A percentile compares a stretch with the other conserved stretches of the same genome.
These are phyloP conservation scores for Alcis repandata DNA, from an alignment of 2,888 invertebrate genomes.

Conservation along the genomic window DNA sequence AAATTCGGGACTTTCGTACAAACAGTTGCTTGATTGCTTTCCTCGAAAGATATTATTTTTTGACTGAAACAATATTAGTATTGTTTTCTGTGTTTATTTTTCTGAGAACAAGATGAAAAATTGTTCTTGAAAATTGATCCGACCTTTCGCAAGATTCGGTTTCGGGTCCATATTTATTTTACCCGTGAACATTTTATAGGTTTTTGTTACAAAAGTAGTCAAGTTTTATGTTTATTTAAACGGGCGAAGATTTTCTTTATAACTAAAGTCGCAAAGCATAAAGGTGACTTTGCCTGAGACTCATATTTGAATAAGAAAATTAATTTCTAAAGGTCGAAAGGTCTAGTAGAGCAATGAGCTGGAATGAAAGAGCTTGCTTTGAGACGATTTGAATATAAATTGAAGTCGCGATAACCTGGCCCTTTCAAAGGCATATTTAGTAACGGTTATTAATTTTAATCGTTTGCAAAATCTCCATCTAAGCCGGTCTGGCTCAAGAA, in stretches of 20 bases:
- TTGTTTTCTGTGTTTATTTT: conserved; percentile 18
- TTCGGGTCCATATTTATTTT: conserved; percentile 10
- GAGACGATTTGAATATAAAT: conserved; percentile 21
- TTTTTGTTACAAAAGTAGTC: background rate
- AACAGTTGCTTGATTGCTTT: conserved; percentile 27
- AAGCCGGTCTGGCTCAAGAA: background rate
- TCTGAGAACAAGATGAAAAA: background rate
- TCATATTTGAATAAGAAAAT: conserved; percentile 35
- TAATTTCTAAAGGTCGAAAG: conserved; percentile 34
- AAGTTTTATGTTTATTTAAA: background rate
- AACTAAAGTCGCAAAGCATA: background rate
- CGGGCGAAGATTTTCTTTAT: conserved; percentile 11
- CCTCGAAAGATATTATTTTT: conserved; percentile 11
- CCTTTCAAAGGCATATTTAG: background rate
- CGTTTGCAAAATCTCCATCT: background rate
- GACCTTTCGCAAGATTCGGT: conserved; percentile 14
- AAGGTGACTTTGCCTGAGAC: conserved; percentile 11
- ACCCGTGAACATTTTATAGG: background rate
- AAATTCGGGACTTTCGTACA: conserved; percentile 23
- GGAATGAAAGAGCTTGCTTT: conserved; percentile 35
- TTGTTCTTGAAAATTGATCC: background rate
- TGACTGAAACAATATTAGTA: conserved; percentile 13
- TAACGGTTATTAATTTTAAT: conserved; percentile 7
- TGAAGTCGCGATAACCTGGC: conserved; percentile 5
- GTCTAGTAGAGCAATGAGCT: conserved; percentile 31